A percentile compares a stretch with the other conserved stretches of the same genome.
Evolutionary conservation across 2,888 invertebrate species (phyloP).

Genomic region (Ophion ellenae): DNA sequence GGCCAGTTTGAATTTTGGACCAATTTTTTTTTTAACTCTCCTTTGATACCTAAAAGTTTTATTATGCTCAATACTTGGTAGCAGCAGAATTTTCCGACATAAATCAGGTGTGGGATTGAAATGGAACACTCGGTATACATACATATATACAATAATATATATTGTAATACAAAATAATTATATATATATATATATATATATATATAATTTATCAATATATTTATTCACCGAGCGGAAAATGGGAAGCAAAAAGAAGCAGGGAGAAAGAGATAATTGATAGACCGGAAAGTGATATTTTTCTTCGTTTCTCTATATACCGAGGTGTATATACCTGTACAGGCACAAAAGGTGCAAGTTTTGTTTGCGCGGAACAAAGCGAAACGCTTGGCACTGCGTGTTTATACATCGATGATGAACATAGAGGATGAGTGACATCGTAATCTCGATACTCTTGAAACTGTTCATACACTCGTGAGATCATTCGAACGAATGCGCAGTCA

Average conservation of each 20-base stretch:
- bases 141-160: no score
- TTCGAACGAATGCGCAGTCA: no score
- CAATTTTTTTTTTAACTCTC: no score
- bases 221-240: not conserved
- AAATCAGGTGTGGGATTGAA: no score
- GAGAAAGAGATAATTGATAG: not conserved
- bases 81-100: no score
- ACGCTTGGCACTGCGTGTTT: constrained; percentile 1
- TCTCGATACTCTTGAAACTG: not conserved
- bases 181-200: no score
- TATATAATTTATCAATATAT: no score
- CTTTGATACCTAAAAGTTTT: no score
- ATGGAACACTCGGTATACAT: no score
- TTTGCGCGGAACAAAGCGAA: constrained; percentile 6
- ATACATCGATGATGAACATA: constrained; percentile 9
- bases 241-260: not conserved
- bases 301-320: constrained; percentile 9
- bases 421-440: not conserved
- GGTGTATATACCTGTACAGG: not conserved
- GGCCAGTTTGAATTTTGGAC: no score
- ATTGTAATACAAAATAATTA: no score
- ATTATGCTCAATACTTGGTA: no score
- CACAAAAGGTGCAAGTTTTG: constrained; percentile 5
- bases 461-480: not conserved
- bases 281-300: not conserved